phyloP scores from a whole-genome alignment of 2,888 invertebrate species.

The Stenchaetothrips biformis region DNA sequence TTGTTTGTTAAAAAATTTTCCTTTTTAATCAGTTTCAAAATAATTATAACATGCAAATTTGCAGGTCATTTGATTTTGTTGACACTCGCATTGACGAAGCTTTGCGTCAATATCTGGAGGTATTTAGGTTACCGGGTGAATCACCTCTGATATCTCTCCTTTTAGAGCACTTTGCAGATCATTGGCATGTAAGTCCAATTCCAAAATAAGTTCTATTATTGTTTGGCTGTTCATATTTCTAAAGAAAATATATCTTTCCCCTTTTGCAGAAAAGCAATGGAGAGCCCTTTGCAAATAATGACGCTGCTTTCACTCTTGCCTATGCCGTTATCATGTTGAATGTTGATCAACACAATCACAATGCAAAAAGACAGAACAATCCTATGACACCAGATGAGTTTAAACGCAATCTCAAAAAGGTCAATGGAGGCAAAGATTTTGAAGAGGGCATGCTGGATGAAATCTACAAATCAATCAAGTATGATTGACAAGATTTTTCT shows the following conservation, averaged over 20 bases:
- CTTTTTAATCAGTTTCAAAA: background rate
- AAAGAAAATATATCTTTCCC: constrained; percentile 30
- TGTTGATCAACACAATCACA: constrained; percentile 98
- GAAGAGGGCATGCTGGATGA: constrained; percentile 89
- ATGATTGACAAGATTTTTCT: constrained; percentile 41
- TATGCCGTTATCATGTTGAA: constrained; percentile 99
- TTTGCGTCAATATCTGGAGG: constrained; percentile 86
- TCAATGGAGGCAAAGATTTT: constrained; percentile 90
- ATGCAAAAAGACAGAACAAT: constrained; percentile 85
- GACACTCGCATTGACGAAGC: constrained; percentile 91
- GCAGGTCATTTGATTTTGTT: constrained; percentile 86
- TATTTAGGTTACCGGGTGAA: constrained; percentile 96
- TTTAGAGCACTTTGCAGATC: constrained; percentile 93
- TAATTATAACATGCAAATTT: constrained; percentile 28
- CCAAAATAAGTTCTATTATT: constrained; percentile 2
- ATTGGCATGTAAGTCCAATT: constrained; percentile 77
- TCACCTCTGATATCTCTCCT: constrained; percentile 93
- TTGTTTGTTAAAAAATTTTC: constrained; percentile 45
- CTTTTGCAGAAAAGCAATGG: constrained; percentile 70
- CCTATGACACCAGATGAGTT: constrained; percentile 93
- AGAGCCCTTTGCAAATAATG: constrained; percentile 90
- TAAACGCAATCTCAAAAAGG: constrained; percentile 85
- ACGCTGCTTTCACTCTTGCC: constrained; percentile 94
- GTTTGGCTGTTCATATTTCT: constrained; percentile 24
- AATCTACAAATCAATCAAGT: constrained; percentile 87